Evolutionary conservation across 1,140 invertebrate genomes (phyloP), one percentile per base, ranked within the genome.

Genomic region (Lanistes nyassanus): DNA sequence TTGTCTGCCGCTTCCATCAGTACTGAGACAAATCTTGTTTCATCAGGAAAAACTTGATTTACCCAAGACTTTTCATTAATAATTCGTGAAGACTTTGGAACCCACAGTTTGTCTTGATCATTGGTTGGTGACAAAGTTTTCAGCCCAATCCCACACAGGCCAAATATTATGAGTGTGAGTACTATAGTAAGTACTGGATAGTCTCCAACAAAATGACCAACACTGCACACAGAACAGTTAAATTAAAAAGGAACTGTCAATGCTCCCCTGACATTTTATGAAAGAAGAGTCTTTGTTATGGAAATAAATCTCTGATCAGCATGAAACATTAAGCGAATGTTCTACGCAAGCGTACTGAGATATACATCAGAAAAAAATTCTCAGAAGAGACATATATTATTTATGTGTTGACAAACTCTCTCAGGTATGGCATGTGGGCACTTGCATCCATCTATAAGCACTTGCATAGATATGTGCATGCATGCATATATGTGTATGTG

Each of bases 11-110:
- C 69, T 21, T 75, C 66, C 31, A 79, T 26, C 9, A 80, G 56
- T 7, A 81, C 11, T 37, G 81, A 75, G 16, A 74, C 77, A 75
- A 78, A 81, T 29, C 81, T 69, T 16, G 78, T 81, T 42, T 81
- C 60, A 55, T 79, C 66, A 2, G 83, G 82, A 69, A 81, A 85
- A n/a, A 76, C 65, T 53, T 53, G 73, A 47, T 81, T 75, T 19
- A 85, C 80, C 83, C 82, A 83, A 0, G 56, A 51, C 65, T 82
- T 82, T 58, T 85, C 81, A 39, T 70, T 74, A 36, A 82, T 73
- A 34, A 82, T 65, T 16, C 79, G 58, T 0, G 83, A 82, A 29
- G 75, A 55, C 36, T 79, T 71, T 7, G 82, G 82, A 23, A 83
- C 82, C 83, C 83, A 85, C 5, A 85, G 69, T 26, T 82, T 79